Evolutionary conservation across 1,140 invertebrate genomes (phyloP), one percentile per base, ranked within the genome.

Genomic region (Anoplophora glabripennis): DNA sequence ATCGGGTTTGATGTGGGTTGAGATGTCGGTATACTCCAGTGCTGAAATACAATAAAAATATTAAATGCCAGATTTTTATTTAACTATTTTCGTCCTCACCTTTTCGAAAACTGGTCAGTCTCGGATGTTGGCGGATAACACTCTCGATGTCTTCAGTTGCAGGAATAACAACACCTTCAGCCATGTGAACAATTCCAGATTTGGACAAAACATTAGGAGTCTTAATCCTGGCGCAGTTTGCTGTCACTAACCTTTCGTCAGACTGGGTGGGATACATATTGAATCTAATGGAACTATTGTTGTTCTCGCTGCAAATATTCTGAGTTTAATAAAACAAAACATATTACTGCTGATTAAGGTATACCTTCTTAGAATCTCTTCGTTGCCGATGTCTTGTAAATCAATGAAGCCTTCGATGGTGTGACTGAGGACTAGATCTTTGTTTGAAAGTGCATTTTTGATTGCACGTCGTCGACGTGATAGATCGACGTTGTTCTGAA

Each of bases 111-210:
- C 61, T 68, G 15, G 57, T 67, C 14, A 74, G 54, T 57, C 71
- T 69, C 8, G 65, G 65, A 52, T 72, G 58, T 52, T 69, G 63
- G 7, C 67, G 60, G 15, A 81, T 76, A 33, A 80, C 72, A 33
- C 78, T 72, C 69, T 75, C 73, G 1, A 81, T 68, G 48, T 64
- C 72, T 17, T 76, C 70, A 37, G 61, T 74, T 9, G 80, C 74
- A 1, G 85, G 85, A 49, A 81, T 79, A 3, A 89, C 76, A 4
- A 88, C 77, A 17, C 80, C 78, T 38, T 83, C 82, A 7, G 89
- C 79, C 0, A 89, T 75, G 68, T 89, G 86, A 1, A 89, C 79
- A 4, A 89, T 80, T 17, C 86, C 87, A 69, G 89, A 88, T 35
- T 80, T 80, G 0, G 86, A 84, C 2, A 78, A 69, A 54, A 76